Percentiles rank a stretch among this genome's conserved stretches.
These are phyloP conservation scores for Antigone vipio DNA, from an alignment of 2,113 vertebrate species.

Conservation along the genomic window DNA sequence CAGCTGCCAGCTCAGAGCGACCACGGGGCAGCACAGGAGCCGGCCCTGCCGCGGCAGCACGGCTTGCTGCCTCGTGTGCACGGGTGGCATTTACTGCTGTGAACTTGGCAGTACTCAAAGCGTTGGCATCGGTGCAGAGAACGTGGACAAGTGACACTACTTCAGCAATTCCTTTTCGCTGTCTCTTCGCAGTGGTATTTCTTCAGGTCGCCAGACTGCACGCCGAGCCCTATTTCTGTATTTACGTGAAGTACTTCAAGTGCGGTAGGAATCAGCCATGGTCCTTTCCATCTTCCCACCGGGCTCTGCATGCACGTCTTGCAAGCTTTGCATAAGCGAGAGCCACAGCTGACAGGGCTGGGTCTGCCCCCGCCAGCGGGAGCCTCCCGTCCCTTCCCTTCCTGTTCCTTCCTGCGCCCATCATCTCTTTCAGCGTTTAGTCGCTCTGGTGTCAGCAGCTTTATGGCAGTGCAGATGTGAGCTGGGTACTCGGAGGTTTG, in stretches of 20 bases:
- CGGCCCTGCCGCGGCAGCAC: fast-evolving
- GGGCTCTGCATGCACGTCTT: not conserved
- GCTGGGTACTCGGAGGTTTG: not conserved
- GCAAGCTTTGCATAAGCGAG: not conserved
- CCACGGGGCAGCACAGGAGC: fast-evolving
- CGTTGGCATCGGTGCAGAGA: not conserved
- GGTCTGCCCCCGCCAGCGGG: not conserved
- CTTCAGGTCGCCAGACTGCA: not conserved
- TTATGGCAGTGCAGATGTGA: not conserved
- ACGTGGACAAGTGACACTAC: fast-evolving
- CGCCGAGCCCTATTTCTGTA: not conserved
- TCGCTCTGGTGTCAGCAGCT: not conserved
- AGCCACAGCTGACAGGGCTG: not conserved
- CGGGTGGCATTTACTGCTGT: not conserved
- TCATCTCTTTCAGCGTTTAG: not conserved
- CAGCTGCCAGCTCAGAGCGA: fast-evolving
- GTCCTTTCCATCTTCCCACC: not conserved
- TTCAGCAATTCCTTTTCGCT: not conserved
- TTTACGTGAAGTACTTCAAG: not conserved
- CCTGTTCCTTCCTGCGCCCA: not conserved
- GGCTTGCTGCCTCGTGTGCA: fast-evolving
- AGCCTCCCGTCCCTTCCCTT: not conserved
- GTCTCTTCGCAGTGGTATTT: not conserved
- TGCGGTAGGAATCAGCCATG: not conserved
- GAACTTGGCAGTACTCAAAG: not conserved